Percentiles rank a stretch among this genome's conserved stretches.
Evolutionary conservation across 2,797 vertebrate genomes (phyloP).

Genomic region (Typhlichthys subterraneus): DNA sequence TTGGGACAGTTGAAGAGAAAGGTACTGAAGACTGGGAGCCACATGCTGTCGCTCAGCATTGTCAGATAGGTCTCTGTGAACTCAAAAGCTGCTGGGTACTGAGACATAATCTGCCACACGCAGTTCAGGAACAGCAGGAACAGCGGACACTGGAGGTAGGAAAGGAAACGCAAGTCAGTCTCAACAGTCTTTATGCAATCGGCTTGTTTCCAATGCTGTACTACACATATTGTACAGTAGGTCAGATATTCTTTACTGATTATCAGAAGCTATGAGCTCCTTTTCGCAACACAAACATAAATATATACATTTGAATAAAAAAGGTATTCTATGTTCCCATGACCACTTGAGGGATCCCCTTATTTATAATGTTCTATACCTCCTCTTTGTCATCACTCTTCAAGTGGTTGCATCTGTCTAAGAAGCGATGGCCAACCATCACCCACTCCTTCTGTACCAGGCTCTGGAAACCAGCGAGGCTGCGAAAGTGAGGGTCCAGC

Average conservation of each 20-base stretch:
- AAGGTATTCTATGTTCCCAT: too few relatives aligned
- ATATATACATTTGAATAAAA: too few relatives aligned
- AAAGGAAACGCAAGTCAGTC: background rate
- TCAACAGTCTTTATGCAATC: background rate
- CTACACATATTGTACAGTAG: too few relatives aligned
- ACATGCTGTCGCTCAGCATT: constrained; percentile 88
- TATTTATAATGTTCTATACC: constrained; percentile 69
- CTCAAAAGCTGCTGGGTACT: constrained; percentile 92
- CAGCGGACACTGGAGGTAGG: constrained; percentile 83
- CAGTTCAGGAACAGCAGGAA: constrained; percentile 96
- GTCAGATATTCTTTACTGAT: too few relatives aligned
- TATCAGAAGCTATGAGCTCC: too few relatives aligned
- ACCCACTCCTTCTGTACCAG: constrained; percentile 99
- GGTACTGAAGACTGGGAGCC: constrained; percentile 91
- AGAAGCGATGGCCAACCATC: constrained; percentile 93
- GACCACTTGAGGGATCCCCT: too few relatives aligned
- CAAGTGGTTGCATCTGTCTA: constrained; percentile 95
- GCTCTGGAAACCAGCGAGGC: constrained; percentile 90
- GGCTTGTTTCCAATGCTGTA: background rate
- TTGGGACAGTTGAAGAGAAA: constrained; percentile 93
- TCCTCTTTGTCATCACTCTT: constrained; percentile 91
- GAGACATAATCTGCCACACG: constrained; percentile 94
- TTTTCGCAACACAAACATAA: too few relatives aligned
- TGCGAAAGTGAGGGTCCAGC: constrained; percentile 93
- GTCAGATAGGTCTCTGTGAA: constrained; percentile 93